Evolutionary conservation across 2,113 vertebrate species (phyloP).

Genomic region (Myxocyprinus asiaticus): DNA sequence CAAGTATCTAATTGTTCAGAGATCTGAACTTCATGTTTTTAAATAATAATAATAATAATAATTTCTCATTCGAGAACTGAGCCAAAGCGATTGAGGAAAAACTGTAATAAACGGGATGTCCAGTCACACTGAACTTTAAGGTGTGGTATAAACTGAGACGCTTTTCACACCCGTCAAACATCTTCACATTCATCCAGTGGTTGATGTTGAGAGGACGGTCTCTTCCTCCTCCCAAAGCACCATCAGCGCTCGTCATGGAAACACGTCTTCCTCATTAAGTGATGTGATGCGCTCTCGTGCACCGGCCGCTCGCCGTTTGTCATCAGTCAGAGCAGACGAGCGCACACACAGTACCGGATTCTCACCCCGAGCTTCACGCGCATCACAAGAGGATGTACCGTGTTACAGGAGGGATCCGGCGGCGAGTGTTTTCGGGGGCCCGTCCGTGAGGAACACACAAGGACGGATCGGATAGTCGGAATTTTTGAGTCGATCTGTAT

Average conservation of each 20-base stretch:
- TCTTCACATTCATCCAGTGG: slow-evolving; percentile 36
- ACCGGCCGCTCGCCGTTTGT: slow-evolving; percentile 9
- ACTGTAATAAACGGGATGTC: not conserved
- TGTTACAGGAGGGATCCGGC: not conserved
- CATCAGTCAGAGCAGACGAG: not conserved
- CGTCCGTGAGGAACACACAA: slow-evolving; percentile 15
- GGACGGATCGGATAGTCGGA: slow-evolving; percentile 1
- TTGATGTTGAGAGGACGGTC: not conserved
- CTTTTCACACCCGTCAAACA: not conserved
- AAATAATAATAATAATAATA: too few species aligned
- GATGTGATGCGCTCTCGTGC: slow-evolving; percentile 31
- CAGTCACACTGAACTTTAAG: not conserved
- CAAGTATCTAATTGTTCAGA: too few species aligned
- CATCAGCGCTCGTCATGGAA: slow-evolving; percentile 2
- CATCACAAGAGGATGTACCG: slow-evolving; percentile 29
- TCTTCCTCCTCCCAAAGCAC: slow-evolving; percentile 3
- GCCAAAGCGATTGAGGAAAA: too few species aligned
- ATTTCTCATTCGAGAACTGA: too few species aligned
- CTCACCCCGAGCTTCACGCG: not conserved
- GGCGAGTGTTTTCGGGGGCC: slow-evolving; percentile 22
- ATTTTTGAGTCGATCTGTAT: not conserved
- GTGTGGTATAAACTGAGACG: not conserved
- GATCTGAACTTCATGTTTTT: too few species aligned
- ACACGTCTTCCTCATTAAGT: slow-evolving; percentile 26
- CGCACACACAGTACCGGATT: slow-evolving; percentile 10